Percentiles rank a stretch among this genome's conserved stretches.
phyloP scores from a whole-genome alignment of 2,888 invertebrate genomes.

The Nectonema munidae region DNA sequence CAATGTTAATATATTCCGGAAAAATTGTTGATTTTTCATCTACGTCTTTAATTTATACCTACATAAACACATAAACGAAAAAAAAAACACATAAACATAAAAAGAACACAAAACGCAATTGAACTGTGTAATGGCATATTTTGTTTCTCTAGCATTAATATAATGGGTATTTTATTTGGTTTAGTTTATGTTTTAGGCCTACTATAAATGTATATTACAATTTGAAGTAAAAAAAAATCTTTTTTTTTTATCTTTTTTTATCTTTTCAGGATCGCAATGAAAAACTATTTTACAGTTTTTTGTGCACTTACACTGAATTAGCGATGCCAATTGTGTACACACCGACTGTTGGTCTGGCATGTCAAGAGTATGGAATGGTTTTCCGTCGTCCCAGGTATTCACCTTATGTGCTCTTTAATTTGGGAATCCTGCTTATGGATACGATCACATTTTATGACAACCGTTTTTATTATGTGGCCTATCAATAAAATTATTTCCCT shows the following conservation, averaged over 20 bases:
- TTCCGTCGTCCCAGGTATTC: conserved; percentile 40
- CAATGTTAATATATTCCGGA: too few relatives aligned
- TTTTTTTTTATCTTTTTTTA: conserved; percentile 8
- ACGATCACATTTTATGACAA: background rate
- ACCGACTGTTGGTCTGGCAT: conserved; percentile 79
- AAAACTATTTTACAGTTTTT: conserved; percentile 59
- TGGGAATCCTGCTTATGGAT: conserved; percentile 1
- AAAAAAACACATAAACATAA: too few relatives aligned
- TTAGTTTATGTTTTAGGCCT: too few relatives aligned
- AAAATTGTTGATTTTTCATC: too few relatives aligned
- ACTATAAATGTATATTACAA: too few relatives aligned
- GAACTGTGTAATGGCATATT: too few relatives aligned
- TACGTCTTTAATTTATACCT: too few relatives aligned
- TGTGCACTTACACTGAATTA: conserved; percentile 49
- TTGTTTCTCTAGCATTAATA: too few relatives aligned
- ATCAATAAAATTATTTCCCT: conserved; percentile 11
- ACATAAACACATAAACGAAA: too few relatives aligned
- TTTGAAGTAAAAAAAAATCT: conserved; percentile 17
- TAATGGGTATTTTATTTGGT: too few relatives aligned
- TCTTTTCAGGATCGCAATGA: conserved; percentile 56
- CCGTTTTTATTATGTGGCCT: conserved; percentile 14
- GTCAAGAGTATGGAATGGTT: conserved; percentile 73
- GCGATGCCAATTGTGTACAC: conserved; percentile 98
- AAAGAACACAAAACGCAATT: too few relatives aligned
- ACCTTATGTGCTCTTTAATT: background rate